phyloP scores from a whole-genome alignment of 2,113 vertebrate species.

The Drymodes brunneopygia region DNA sequence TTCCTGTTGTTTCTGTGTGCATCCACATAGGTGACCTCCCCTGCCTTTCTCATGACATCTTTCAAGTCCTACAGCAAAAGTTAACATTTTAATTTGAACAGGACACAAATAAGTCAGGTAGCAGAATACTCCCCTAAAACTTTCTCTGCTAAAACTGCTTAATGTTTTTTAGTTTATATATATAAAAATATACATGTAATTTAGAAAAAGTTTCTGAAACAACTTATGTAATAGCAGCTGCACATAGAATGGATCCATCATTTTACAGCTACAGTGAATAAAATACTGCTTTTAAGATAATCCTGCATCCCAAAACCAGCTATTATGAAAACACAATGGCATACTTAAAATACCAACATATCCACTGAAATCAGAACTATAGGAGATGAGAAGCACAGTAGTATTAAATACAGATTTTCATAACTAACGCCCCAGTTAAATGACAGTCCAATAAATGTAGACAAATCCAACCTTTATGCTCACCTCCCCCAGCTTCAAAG shows the following conservation, averaged over 20 bases:
- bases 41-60: conserved; percentile 93
- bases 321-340: background rate
- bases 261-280: background rate
- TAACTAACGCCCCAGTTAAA: background rate
- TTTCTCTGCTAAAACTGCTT: background rate
- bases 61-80: conserved; percentile 84
- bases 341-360: background rate
- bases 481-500: conserved; percentile 4
- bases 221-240: background rate
- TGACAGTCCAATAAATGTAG: background rate
- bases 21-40: conserved; percentile 92
- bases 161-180: background rate
- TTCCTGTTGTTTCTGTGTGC: conserved; percentile 91
- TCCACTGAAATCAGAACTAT: background rate
- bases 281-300: background rate
- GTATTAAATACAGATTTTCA: background rate
- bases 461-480: background rate
- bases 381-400: background rate
- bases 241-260: background rate
- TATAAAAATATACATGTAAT: background rate
- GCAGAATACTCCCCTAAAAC: background rate
- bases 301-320: background rate
- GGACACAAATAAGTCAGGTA: background rate
- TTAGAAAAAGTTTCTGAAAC: background rate
- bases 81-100: conserved; percentile 34